Base-by-base conservation (phyloP, 2,888 invertebrate species). In the Cryptocheilus praepositus region DNA sequence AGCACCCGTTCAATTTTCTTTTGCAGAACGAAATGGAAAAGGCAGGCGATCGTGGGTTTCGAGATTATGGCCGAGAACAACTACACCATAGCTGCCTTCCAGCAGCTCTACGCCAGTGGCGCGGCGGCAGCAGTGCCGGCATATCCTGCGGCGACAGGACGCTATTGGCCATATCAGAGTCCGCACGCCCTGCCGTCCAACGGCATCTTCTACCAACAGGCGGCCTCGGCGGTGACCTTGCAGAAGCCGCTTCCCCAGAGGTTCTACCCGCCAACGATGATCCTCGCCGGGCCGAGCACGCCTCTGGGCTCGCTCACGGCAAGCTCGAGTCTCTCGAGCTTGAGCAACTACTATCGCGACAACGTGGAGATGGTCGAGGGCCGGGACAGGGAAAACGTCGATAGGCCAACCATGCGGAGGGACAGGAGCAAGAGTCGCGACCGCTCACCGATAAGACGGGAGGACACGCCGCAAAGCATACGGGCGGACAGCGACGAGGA, bases 1-100 rank as follows among this genome's bases (percentile, higher is more conserved):
- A 79, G 88, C 81, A 25, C 25, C 13, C 36, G 36, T 36, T 36
- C 11, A 36, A 36, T 3, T 21, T 0, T 0, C 19, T 58, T 80
- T 91, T 91, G 25, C 92, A 97, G 97, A 89, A 99, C 99, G 88
- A 99, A 99, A 91, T 99, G 99, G 99, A 99, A 99, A 90, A 93
- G 99, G 0, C 99, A 99, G 89, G 98, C 99, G 16, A 98, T 99
- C 0, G 99, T 99, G 2, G 98, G 99, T 0, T 90, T 98, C 80
- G 99, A 99, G 89, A 92, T 99, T 49, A 91, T 99, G 64, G 97
- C 98, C 1, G 99, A 99, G 89, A 98, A 98, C 8, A 99, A 98
- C 91, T 97, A 97, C 90, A 98, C 98, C 1, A 77, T 77, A n/a
- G 98, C 98, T 0, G 99, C 99, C n/a, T 96, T 99, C 86, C 98